Base-by-base conservation (phyloP, 2,888 invertebrate species). In the Drosophila mayaguana region DNA sequence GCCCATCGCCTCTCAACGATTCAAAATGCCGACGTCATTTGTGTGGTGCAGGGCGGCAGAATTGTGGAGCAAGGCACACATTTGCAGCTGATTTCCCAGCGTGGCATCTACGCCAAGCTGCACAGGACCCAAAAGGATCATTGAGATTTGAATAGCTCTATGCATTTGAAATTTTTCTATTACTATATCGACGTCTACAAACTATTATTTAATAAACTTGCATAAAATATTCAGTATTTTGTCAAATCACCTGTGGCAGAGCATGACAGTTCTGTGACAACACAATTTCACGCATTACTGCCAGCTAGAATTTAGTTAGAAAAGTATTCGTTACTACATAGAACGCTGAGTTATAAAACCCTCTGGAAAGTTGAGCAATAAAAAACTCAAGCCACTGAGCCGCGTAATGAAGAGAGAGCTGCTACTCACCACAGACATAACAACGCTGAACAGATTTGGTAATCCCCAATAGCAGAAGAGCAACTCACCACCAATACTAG, bases 1-100 rank as follows among this genome's bases (percentile, higher is more conserved):
- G 97, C 97, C 2, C 98, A 98, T 93, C 95, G 97, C 12, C 94
- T 98, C 59, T 95, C 96, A 2, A 97, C 97, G 20, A 95, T 97
- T 72, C 95, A 96, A 92, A 96, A 96, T 92, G 97, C 97, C 0
- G 96, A 98, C 92, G 93, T 96, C 78, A 98, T 98, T 81, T 96
- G 96, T 85, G 97, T 98, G 12, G 93, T 98, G 28, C 95, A 96
- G 90, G 94, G 94, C 55, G 98, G 98, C 73, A 93, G 93, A 34
- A 95, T 98, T 8, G 95, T 95, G 0, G 98, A 98, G 91, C 94
- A 94, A 78, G 98, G 98, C 25, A 95, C 95, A 0, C 98, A 97
- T 90, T 93, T 94, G 50, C 95, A 97, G 83, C 94, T 98, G 1
- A 95, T 97, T 79, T 93, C 94, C 0, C 93, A 94, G 12, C 94